These are phyloP conservation scores for Diarsia brunnea DNA, from an alignment of 2,888 invertebrate genomes.

Conservation along the genomic window DNA sequence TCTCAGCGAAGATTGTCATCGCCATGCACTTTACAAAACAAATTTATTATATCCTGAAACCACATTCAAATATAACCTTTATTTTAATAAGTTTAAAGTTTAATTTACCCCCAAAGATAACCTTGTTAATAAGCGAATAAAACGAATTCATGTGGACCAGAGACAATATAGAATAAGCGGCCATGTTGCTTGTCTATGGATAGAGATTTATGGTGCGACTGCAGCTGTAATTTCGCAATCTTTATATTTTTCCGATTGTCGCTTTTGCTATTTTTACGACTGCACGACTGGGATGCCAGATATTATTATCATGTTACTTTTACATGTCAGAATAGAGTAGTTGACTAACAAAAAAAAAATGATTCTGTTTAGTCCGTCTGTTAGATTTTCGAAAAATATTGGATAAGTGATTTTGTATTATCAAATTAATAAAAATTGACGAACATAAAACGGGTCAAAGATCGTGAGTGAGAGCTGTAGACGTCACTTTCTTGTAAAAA, in stretches of 20 bases:
- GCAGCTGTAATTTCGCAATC: slow-evolving; percentile 81
- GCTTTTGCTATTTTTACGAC: slow-evolving; percentile 60
- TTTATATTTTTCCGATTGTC: slow-evolving; percentile 74
- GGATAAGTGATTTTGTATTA: too few species aligned
- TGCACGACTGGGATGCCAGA: slow-evolving; percentile 58
- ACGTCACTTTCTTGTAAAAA: too few species aligned
- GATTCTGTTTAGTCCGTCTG: too few species aligned
- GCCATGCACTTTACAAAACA: slow-evolving; percentile 71
- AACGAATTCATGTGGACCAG: slow-evolving; percentile 79
- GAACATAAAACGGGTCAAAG: too few species aligned
- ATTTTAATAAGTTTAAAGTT: slow-evolving; percentile 49
- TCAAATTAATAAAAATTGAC: too few species aligned
- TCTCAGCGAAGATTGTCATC: slow-evolving; percentile 81
- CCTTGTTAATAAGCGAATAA: slow-evolving; percentile 66
- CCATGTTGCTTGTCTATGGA: slow-evolving; percentile 87
- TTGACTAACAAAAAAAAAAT: too few species aligned
- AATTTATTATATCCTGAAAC: slow-evolving; percentile 63
- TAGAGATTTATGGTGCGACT: slow-evolving; percentile 82
- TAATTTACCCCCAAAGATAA: slow-evolving; percentile 26
- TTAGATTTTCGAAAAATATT: too few species aligned
- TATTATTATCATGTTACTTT: slow-evolving; percentile 58
- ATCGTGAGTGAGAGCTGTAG: too few species aligned
- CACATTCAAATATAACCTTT: slow-evolving; percentile 61
- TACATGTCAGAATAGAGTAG: slow-evolving; percentile 40
- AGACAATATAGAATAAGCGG: slow-evolving; percentile 86